phyloP scores from a whole-genome alignment of 2,113 vertebrate species.

The Sula dactylatra region DNA sequence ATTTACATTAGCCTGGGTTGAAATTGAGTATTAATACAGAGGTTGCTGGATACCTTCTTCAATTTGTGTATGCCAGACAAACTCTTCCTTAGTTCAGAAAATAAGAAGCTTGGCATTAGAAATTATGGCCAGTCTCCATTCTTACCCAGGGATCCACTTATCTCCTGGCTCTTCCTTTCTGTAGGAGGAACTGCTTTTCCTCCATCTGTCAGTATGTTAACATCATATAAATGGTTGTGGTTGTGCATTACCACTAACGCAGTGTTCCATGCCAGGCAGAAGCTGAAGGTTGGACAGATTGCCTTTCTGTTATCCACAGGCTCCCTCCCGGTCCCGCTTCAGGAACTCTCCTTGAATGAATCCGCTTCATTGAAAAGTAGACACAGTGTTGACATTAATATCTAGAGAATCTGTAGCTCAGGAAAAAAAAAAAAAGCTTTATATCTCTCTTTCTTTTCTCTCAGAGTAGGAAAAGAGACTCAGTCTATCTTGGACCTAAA shows the following conservation, averaged over 20 bases:
- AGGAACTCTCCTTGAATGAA: background rate
- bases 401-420: background rate
- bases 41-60: background rate
- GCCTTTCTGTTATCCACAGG: background rate
- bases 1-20: background rate
- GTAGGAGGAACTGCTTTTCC: background rate
- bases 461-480: background rate
- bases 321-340: background rate
- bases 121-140: background rate
- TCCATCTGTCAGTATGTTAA: background rate
- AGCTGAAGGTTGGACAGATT: background rate
- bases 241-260: background rate
- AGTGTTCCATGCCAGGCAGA: background rate
- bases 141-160: background rate
- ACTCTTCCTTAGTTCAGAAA: background rate
- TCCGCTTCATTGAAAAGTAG: background rate
- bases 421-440: background rate
- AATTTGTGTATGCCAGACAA: background rate
- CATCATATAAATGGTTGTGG: background rate
- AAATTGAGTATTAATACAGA: background rate
- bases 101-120: background rate
- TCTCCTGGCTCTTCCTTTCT: background rate
- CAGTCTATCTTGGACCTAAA: background rate
- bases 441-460: background rate
- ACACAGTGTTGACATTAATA: background rate